Evolutionary conservation across 2,797 vertebrate species (phyloP), one percentile per base, ranked within the genome.

Genomic region (Xenopus petersii): DNA sequence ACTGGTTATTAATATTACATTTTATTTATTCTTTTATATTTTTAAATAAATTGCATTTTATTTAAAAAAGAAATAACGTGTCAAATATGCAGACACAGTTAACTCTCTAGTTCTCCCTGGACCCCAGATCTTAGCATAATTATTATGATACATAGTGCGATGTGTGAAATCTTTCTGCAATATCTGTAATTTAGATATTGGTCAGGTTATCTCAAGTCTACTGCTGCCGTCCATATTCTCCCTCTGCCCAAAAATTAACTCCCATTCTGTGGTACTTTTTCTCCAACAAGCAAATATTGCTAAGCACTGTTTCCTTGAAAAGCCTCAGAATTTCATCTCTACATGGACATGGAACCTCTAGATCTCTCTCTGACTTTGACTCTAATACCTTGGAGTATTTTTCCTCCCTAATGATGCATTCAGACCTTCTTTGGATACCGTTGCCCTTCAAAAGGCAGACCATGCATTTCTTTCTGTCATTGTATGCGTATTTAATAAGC

Each of bases 331-430:
- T 61, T 5, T 60, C 16, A 36, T 56, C 54, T 56, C 54, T n/a
- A 56, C 54, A 10, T 56, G 54, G 54, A 56, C 54, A 56, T 16
- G 30, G 55, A 9, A 70, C 47, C 64, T 77, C 48, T 7, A 30
- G 26, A 2, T 26, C 36, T 42, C 36, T 42, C 36, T 42, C 8
- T 42, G 36, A 42, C 26, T 3, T 49, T 56, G 48, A 63, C 60
- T 30, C n/a, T 24, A 62, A 42, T 66, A 75, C 26, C 7, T 16
- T 56, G 54, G 2, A 63, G 46, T 59, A 58, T 75, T 59, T 64
- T 66, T 66, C 58, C 49, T 54, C 58, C 15, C 16, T 26, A 17
- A 12, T 6, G 10, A 51, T 65, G 68, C 65, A 62, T n/a, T 16
- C 47, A 21, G n/a, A 15, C 9, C 6, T 12, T 56, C 2, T 16